phyloP scores from a whole-genome alignment of 2,113 vertebrate species.

The Stigmatopora nigra region DNA sequence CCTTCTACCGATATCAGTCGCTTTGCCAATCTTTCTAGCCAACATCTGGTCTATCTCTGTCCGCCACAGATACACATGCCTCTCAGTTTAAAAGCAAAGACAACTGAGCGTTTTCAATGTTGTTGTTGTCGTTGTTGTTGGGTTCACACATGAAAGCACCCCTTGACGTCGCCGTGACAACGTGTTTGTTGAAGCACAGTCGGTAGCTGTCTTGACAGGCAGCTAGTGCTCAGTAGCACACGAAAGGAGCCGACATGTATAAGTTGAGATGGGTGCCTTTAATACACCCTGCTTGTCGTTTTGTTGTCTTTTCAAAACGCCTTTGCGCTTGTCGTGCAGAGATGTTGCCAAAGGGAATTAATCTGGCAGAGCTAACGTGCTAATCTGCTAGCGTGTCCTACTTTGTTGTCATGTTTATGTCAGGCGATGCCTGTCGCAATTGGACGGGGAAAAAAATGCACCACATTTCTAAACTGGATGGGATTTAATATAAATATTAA shows the following conservation, averaged over 20 bases:
- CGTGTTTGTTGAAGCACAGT: constrained; percentile 8
- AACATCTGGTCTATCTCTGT: no score
- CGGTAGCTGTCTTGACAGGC: neutral
- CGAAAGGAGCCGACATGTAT: neutral
- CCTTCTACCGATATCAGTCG: constrained; percentile 15
- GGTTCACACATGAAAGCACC: constrained; percentile 3
- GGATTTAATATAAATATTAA: neutral
- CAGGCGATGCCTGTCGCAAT: neutral
- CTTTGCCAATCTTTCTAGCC: neutral
- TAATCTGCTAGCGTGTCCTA: constrained; percentile 7
- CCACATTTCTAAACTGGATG: neutral
- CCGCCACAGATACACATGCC: neutral
- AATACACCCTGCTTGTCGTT: neutral
- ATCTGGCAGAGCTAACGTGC: constrained; percentile 2
- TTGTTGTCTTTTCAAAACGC: neutral
- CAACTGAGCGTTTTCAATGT: neutral
- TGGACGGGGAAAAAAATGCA: neutral
- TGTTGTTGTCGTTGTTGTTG: neutral
- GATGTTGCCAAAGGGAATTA: constrained; percentile 8
- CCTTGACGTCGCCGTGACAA: constrained; percentile 7
- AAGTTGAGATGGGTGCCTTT: constrained; percentile 1
- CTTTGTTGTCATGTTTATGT: constrained; percentile 3
- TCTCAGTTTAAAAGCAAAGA: neutral
- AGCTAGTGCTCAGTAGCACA: neutral
- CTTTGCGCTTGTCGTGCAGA: neutral